A percentile compares a stretch with the other conserved stretches of the same genome.
phyloP scores from a whole-genome alignment of 1,140 invertebrate genomes.

The Proctacanthus coquilletti region DNA sequence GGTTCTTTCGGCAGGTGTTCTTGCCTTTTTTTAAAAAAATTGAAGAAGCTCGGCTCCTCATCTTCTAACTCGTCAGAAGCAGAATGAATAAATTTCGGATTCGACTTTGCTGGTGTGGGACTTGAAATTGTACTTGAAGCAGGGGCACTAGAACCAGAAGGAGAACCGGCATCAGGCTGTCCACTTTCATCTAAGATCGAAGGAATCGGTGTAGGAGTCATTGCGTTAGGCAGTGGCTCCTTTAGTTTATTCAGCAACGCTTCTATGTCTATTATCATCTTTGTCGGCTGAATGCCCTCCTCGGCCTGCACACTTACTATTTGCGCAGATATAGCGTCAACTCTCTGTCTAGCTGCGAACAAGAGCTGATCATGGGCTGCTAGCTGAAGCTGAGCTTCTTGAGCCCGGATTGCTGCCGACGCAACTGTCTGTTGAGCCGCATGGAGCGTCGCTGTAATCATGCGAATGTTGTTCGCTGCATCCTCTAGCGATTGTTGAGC shows the following conservation, averaged over 20 bases:
- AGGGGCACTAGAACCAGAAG: too few relatives aligned
- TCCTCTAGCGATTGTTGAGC: slow-evolving; percentile 21
- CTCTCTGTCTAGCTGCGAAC: slow-evolving; percentile 26
- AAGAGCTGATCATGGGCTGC: slow-evolving; percentile 26
- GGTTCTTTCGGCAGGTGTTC: too few relatives aligned
- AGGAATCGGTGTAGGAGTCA: slow-evolving; percentile 21
- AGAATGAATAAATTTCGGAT: too few relatives aligned
- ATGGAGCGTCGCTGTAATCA: slow-evolving; percentile 22
- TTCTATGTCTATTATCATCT: slow-evolving; percentile 17
- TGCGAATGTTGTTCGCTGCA: slow-evolving; percentile 23
- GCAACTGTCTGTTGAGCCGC: slow-evolving; percentile 26
- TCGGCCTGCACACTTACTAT: slow-evolving; percentile 27
- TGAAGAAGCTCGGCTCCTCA: too few relatives aligned
- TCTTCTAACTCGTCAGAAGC: too few relatives aligned
- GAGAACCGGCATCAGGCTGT: too few relatives aligned
- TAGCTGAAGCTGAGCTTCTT: slow-evolving; percentile 26
- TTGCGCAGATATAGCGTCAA: slow-evolving; percentile 24
- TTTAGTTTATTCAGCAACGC: slow-evolving; percentile 19
- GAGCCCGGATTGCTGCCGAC: slow-evolving; percentile 20
- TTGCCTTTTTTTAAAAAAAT: too few relatives aligned
- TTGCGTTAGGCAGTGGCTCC: slow-evolving; percentile 17
- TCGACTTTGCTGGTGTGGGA: too few relatives aligned
- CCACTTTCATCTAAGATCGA: too few relatives aligned
- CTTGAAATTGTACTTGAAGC: too few relatives aligned
- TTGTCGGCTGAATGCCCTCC: slow-evolving; percentile 23